phyloP scores from a whole-genome alignment of 2,113 vertebrate species.

The Myanophis thanlyinensis region DNA sequence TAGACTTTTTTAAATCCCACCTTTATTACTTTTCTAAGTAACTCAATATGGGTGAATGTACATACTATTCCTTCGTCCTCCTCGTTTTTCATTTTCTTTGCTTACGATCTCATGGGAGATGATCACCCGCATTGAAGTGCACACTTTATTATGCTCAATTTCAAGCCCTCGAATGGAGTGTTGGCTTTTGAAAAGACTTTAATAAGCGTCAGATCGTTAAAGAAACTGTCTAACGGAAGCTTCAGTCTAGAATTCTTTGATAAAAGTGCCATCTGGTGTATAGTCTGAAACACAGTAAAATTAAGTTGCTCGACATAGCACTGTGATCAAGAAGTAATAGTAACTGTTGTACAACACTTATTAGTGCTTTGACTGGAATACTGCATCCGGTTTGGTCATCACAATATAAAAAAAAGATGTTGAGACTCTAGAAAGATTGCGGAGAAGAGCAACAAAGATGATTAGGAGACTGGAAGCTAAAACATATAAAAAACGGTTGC shows the following conservation, averaged over 20 bases:
- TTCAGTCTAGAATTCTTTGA: slow-evolving; percentile 12
- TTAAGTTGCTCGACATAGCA: neutral
- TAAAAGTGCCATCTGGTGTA: slow-evolving; percentile 69
- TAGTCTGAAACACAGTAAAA: neutral
- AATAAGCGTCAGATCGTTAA: neutral
- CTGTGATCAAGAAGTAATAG: neutral
- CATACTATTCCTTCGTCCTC: neutral
- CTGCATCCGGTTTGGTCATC: neutral
- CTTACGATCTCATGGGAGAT: neutral
- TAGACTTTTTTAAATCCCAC: neutral
- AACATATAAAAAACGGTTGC: neutral
- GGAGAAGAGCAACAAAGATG: neutral
- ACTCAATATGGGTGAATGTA: neutral
- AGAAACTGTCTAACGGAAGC: neutral
- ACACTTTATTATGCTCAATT: neutral
- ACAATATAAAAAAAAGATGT: neutral
- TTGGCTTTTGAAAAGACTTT: neutral
- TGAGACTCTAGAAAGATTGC: neutral
- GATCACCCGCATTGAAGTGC: neutral
- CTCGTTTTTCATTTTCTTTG: neutral
- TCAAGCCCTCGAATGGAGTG: neutral
- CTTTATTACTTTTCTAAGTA: neutral
- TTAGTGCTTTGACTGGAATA: neutral
- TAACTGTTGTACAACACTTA: neutral
- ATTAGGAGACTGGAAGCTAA: neutral